A percentile compares a stretch with the other conserved stretches of the same genome.
Evolutionary conservation across 2,888 invertebrate species (phyloP).

Genomic region (Dichetophora obliterata): DNA sequence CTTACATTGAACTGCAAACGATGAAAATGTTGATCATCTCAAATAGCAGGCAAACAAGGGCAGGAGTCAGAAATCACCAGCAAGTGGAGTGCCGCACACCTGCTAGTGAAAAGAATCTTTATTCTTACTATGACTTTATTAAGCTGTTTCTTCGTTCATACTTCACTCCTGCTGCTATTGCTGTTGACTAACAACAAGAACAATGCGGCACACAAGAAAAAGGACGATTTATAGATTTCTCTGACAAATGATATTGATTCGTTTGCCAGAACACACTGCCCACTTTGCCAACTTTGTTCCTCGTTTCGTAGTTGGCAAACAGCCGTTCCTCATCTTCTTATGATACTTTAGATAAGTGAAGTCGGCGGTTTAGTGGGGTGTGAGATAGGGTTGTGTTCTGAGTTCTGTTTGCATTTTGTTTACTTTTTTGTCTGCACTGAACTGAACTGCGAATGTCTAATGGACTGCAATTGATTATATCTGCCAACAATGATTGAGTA

Average conservation of each 20-base stretch:
- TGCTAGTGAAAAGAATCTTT: constrained; percentile 1
- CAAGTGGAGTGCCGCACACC: background rate
- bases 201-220: background rate
- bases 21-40: constrained; percentile 30
- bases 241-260: constrained; percentile 23
- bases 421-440: constrained; percentile 50
- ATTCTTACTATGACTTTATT: constrained; percentile 14
- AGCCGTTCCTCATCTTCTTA: background rate
- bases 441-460: constrained; percentile 55
- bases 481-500: constrained; percentile 54
- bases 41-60: constrained; percentile 2
- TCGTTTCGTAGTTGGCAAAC: background rate
- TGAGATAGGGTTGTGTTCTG: no score
- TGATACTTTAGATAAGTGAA: no score
- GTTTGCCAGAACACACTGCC: background rate
- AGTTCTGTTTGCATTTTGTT: constrained; percentile 21
- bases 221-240: constrained; percentile 29
- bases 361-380: no score
- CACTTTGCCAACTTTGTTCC: background rate
- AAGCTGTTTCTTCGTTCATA: background rate
- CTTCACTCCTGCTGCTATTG: background rate
- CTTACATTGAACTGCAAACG: constrained; percentile 14
- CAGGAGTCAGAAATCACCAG: background rate
- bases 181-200: constrained; percentile 6
- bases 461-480: constrained; percentile 65